These are phyloP conservation scores for Ecdyonurus torrentis DNA, from an alignment of 2,888 invertebrate genomes.

Conservation along the genomic window DNA sequence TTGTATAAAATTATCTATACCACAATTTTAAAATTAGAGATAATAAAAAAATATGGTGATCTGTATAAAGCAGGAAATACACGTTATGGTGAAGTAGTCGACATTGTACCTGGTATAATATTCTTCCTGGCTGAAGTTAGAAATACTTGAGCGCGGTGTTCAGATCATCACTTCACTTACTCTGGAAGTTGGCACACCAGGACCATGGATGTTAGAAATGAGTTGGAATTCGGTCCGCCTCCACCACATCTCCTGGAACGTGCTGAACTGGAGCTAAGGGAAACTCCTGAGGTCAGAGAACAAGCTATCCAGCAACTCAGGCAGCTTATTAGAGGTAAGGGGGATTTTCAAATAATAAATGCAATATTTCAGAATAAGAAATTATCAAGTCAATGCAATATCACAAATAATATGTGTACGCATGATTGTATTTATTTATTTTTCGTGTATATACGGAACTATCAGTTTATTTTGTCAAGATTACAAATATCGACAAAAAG, in stretches of 20 bases:
- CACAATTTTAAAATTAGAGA: too few relatives aligned
- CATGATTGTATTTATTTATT: too few relatives aligned
- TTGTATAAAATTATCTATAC: too few relatives aligned
- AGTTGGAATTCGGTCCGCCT: conserved; percentile 48
- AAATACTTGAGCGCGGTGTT: neutral
- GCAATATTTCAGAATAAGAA: conserved; percentile 5
- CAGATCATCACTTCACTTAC: too few relatives aligned
- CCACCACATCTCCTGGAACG: conserved; percentile 47
- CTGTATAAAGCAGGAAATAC: neutral
- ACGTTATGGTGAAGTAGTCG: neutral
- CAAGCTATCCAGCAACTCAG: conserved; percentile 53
- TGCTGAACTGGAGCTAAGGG: conserved; percentile 47
- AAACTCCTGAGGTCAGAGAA: conserved; percentile 48
- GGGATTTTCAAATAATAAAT: neutral
- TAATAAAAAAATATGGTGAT: too few relatives aligned
- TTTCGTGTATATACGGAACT: too few relatives aligned
- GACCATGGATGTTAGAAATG: too few relatives aligned
- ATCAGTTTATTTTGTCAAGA: too few relatives aligned
- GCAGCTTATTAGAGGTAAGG: conserved; percentile 54
- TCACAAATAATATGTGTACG: too few relatives aligned
- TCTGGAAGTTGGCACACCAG: too few relatives aligned
- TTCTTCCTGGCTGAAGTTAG: too few relatives aligned
- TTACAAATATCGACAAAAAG: too few relatives aligned
- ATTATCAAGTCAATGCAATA: neutral
- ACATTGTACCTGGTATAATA: neutral